These are phyloP conservation scores for Eclectus roratus DNA, from an alignment of 2,113 vertebrate genomes.

Conservation along the genomic window DNA sequence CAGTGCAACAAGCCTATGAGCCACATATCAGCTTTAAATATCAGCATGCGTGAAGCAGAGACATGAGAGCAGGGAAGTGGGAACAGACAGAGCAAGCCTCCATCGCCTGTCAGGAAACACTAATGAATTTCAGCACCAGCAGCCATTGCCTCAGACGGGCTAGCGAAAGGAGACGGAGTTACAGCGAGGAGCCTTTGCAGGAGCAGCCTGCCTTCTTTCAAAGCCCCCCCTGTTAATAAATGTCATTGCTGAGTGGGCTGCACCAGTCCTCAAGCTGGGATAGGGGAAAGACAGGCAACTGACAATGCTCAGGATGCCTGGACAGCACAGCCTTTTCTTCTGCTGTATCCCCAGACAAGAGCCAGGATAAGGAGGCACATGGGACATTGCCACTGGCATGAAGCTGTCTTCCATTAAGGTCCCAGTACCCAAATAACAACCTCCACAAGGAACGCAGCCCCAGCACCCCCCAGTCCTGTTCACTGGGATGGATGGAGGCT, in stretches of 20 bases:
- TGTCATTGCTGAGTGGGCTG: slow-evolving; percentile 37
- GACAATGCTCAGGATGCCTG: neutral
- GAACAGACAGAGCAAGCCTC: slow-evolving; percentile 72
- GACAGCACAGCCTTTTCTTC: neutral
- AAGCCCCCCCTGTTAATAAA: slow-evolving; percentile 63
- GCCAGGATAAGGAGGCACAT: neutral
- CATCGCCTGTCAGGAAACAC: slow-evolving; percentile 78
- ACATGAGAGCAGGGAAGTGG: slow-evolving; percentile 69
- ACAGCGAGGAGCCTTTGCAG: slow-evolving; percentile 11
- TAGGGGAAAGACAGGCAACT: neutral
- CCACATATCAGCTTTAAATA: slow-evolving; percentile 77
- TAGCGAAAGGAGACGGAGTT: slow-evolving; percentile 20
- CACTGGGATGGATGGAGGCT: neutral
- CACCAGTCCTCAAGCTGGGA: neutral
- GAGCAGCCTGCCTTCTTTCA: slow-evolving; percentile 60
- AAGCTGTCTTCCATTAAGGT: neutral
- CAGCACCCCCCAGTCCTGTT: rapidly evolving
- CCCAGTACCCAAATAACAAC: neutral
- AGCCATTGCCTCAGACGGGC: slow-evolving; percentile 66
- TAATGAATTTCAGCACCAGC: slow-evolving; percentile 80
- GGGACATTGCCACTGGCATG: rapidly evolving
- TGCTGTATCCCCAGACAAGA: neutral
- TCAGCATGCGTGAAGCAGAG: slow-evolving; percentile 73
- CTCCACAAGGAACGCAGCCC: neutral
- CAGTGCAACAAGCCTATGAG: slow-evolving; percentile 75